A percentile compares a stretch with the other conserved stretches of the same genome.
phyloP scores from a whole-genome alignment of 2,113 vertebrate species.

The Phylloscopus whistleri region DNA sequence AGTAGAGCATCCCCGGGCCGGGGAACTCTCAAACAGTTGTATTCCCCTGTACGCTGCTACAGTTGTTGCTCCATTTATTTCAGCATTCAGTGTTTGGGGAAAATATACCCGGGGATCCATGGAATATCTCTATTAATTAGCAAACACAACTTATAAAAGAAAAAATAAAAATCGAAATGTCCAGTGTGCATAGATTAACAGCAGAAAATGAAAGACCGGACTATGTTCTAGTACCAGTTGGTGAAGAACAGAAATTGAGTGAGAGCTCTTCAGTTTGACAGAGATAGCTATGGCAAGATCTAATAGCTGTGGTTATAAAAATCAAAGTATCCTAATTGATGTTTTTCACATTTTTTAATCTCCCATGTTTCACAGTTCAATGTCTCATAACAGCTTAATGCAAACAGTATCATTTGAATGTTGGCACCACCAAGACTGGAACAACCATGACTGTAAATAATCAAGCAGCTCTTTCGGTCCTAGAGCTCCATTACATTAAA shows the following conservation, averaged over 20 bases:
- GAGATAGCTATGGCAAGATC: no score
- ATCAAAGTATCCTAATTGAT: background rate
- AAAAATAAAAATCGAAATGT: background rate
- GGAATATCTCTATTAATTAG: background rate
- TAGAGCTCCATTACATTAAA: background rate
- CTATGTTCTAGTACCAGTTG: background rate
- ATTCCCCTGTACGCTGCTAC: background rate
- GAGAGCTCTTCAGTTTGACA: background rate
- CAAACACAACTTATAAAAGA: background rate
- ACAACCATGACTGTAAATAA: background rate
- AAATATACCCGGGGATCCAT: background rate
- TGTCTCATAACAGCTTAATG: background rate
- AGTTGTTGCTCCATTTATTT: background rate
- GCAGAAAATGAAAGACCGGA: background rate
- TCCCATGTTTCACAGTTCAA: background rate
- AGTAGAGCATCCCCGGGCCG: background rate
- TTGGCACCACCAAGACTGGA: background rate
- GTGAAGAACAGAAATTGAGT: background rate
- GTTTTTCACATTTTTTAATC: background rate
- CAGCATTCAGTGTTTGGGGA: background rate
- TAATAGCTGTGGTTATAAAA: background rate
- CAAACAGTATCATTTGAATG: background rate
- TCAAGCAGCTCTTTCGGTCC: background rate
- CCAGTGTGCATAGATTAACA: background rate
- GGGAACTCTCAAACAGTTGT: accelerated